Conservation (phyloP, 2,888 invertebrate genomes). For the Eucera pruinosa region DNA sequence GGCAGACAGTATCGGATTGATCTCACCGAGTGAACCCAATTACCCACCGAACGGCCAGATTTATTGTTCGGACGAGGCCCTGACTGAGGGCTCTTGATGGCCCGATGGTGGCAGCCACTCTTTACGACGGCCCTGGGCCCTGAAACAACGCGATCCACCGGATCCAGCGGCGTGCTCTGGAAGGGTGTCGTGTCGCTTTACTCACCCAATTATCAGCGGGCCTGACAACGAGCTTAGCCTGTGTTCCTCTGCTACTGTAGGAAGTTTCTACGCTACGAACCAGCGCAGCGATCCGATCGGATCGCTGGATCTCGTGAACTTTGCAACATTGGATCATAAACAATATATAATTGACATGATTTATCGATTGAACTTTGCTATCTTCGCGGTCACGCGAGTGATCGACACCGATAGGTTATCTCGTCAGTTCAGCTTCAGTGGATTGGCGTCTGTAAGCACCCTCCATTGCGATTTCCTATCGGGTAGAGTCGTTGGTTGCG, state of each 20-base stretch:
- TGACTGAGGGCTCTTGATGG: conserved; percentile 80
- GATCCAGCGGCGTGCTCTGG: conserved; percentile 59
- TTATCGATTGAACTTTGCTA: conserved; percentile 66
- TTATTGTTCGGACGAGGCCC: conserved; percentile 80
- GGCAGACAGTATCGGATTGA: conserved; percentile 84
- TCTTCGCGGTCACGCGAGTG: conserved; percentile 68
- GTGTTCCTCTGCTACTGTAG: conserved; percentile 42
- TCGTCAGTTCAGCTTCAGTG: conserved; percentile 27
- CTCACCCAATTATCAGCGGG: conserved; percentile 83
- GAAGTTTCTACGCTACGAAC: conserved; percentile 41
- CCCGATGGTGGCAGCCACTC: conserved; percentile 79
- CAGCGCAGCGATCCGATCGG: conserved; percentile 56
- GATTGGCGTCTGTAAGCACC: conserved; percentile 2
- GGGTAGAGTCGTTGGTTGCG: too few relatives aligned
- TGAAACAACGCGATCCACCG: conserved; percentile 60
- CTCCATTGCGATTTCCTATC: conserved; percentile 22
- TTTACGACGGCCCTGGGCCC: conserved; percentile 73
- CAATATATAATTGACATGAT: conserved; percentile 83
- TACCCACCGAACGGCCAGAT: conserved; percentile 83
- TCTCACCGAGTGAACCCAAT: conserved; percentile 84
- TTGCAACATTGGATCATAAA: conserved; percentile 76
- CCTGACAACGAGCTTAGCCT: conserved; percentile 75
- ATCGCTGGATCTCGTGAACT: conserved; percentile 38
- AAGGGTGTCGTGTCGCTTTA: conserved; percentile 79
- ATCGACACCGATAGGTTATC: conserved; percentile 62